Conservation (phyloP, 2,113 vertebrate genomes). For the Panurus biarmicus region DNA sequence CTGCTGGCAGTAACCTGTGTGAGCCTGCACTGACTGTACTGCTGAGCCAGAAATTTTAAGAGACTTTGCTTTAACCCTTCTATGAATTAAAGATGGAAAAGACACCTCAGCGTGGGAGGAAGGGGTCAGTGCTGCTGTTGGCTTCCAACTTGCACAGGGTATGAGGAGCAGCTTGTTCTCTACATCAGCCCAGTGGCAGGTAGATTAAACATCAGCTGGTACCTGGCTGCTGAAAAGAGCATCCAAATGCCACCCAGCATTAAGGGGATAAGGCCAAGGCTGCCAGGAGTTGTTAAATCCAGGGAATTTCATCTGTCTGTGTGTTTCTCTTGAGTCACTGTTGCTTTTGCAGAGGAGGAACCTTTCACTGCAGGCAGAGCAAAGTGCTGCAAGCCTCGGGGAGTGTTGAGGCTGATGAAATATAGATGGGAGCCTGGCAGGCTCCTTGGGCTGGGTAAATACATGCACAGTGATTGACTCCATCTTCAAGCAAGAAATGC, state of each 20-base stretch:
- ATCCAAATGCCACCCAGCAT: background rate
- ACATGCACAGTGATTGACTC: background rate
- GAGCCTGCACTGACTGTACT: background rate
- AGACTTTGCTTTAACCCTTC: background rate
- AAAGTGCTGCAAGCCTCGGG: background rate
- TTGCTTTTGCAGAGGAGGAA: background rate
- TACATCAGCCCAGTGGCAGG: background rate
- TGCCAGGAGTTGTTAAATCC: background rate
- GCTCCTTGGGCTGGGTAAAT: background rate
- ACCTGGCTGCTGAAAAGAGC: background rate
- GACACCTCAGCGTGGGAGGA: background rate
- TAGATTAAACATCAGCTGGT: background rate
- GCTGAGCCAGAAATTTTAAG: background rate
- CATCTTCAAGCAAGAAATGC: background rate
- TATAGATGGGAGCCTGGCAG: slow-evolving; percentile 15
- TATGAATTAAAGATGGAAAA: background rate
- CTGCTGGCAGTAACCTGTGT: background rate
- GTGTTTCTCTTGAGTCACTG: background rate
- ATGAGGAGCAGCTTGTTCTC: background rate
- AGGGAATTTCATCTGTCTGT: background rate
- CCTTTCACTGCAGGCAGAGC: background rate
- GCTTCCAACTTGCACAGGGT: background rate
- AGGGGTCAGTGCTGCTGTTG: background rate
- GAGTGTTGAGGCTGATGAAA: slow-evolving; percentile 9
- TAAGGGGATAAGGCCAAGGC: background rate